Conservation (phyloP, 2,888 invertebrate species). For the Eremobia ochroleuca region DNA sequence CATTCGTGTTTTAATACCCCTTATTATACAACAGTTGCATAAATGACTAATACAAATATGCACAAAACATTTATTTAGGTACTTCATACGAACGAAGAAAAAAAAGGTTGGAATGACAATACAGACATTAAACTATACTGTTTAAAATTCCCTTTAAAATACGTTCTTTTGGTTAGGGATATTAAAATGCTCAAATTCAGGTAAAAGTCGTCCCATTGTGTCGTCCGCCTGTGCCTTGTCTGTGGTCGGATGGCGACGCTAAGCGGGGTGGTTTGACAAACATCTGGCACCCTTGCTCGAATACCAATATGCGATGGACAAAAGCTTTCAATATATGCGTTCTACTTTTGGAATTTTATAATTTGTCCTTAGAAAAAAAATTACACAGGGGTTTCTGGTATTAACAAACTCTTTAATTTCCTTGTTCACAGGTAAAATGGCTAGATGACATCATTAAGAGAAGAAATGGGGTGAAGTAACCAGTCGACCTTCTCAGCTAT, state of each 20-base stretch:
- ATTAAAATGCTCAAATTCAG: conserved; percentile 23
- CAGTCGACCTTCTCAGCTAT: background rate
- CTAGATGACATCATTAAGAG: background rate
- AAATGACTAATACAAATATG: background rate
- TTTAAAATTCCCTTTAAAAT: conserved; percentile 18
- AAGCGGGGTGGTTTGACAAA: conserved; percentile 32
- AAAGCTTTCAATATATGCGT: conserved; percentile 2
- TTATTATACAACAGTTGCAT: too few species aligned
- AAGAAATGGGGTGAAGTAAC: conserved; percentile 36
- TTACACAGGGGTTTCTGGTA: background rate
- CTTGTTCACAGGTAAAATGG: conserved; percentile 52
- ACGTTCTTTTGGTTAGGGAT: background rate
- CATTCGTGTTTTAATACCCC: too few species aligned
- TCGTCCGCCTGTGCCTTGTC: conserved; percentile 25
- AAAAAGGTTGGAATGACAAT: background rate
- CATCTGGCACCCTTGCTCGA: conserved; percentile 36
- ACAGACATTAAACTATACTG: background rate
- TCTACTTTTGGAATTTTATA: background rate
- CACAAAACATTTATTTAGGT: background rate
- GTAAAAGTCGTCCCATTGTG: conserved; percentile 29
- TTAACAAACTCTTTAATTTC: conserved; percentile 31
- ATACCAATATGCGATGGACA: conserved; percentile 18
- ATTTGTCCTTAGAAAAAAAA: background rate
- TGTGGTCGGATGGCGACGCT: conserved; percentile 17
- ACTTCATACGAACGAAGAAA: background rate